These are phyloP conservation scores for Oncorhynchus clarkii DNA, from an alignment of 2,113 vertebrate genomes.

Conservation along the genomic window DNA sequence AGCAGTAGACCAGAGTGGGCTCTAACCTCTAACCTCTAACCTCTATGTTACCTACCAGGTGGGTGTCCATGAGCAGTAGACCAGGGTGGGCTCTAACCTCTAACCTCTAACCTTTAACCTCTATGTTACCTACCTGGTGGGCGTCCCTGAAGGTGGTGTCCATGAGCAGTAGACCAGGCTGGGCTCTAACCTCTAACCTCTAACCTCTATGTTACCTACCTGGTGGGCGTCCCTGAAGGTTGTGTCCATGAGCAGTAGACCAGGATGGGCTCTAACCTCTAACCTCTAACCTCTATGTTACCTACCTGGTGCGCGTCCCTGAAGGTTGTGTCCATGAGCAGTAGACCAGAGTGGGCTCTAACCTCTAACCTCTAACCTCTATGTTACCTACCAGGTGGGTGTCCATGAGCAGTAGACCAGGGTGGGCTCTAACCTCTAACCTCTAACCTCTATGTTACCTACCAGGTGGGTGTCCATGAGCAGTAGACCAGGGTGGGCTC, in stretches of 20 bases:
- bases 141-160: constrained; percentile 94
- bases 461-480: no score
- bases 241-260: constrained; percentile 89
- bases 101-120: no score
- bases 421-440: no score
- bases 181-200: constrained; percentile 53
- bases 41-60: constrained; percentile 53
- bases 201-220: no score
- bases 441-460: no score
- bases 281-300: no score
- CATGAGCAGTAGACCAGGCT: constrained; percentile 85
- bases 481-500: no score
- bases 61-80: constrained; percentile 90
- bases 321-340: constrained; percentile 94
- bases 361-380: constrained; percentile 50
- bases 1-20: constrained; percentile 81
- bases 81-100: constrained; percentile 50
- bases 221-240: constrained; percentile 92
- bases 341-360: constrained; percentile 78
- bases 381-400: no score
- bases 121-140: constrained; percentile 64
- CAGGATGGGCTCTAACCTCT: constrained; percentile 35
- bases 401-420: no score
- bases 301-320: constrained; percentile 83
- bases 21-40: constrained; percentile 35